These are phyloP conservation scores for Eufriesea mexicana DNA, from an alignment of 1,140 invertebrate genomes.

Conservation along the genomic window DNA sequence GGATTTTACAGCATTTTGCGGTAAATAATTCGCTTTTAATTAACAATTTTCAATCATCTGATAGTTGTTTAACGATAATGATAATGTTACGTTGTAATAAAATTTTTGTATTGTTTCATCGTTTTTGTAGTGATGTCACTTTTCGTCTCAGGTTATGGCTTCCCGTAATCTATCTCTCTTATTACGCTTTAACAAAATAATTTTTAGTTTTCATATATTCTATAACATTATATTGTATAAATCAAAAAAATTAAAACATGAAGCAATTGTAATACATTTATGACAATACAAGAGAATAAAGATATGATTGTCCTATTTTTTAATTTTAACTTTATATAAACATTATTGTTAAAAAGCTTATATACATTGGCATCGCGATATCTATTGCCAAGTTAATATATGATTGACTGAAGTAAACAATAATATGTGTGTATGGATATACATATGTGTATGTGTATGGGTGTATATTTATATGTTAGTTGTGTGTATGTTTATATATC, in stretches of 20 bases:
- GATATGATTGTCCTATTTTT: background rate
- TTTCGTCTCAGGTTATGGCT: slow-evolving; percentile 61
- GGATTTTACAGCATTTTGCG: slow-evolving; percentile 24
- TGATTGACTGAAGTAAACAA: background rate
- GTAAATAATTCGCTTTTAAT: slow-evolving; percentile 18
- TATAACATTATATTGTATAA: background rate
- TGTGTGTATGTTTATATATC: background rate
- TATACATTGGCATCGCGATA: background rate
- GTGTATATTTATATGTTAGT: background rate
- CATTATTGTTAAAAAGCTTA: slow-evolving; percentile 15
- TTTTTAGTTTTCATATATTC: slow-evolving; percentile 11
- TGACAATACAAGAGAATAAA: slow-evolving; percentile 3
- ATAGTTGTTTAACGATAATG: background rate
- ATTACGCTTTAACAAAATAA: slow-evolving; percentile 48
- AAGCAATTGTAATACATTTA: background rate
- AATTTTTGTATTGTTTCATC: slow-evolving; percentile 9
- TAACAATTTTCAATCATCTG: slow-evolving; percentile 1
- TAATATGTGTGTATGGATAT: background rate
- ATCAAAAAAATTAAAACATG: background rate
- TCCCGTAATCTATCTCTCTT: slow-evolving; percentile 24
- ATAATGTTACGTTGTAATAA: background rate
- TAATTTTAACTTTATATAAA: slow-evolving; percentile 2
- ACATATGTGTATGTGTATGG: background rate
- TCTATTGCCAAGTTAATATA: background rate
- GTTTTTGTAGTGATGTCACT: slow-evolving; percentile 42